Conservation (phyloP, 2,797 vertebrate genomes). For the Chelon auratus region DNA sequence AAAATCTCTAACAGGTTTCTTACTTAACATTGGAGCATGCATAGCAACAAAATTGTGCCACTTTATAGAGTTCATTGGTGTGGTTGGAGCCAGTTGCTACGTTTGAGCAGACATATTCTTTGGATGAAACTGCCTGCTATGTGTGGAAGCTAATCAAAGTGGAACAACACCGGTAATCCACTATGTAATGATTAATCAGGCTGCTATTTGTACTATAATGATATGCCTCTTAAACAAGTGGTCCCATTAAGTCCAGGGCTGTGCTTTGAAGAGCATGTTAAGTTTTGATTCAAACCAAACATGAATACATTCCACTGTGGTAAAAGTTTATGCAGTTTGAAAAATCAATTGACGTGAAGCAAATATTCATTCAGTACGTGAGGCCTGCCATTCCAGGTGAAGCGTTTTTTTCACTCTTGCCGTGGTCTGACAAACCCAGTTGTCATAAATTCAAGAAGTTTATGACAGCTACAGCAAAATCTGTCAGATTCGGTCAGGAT, state of each 20-base stretch:
- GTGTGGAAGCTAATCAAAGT: neutral
- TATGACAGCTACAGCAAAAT: too few species aligned
- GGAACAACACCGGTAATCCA: neutral
- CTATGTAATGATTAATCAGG: constrained; percentile 7
- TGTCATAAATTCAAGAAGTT: neutral
- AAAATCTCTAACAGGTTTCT: neutral
- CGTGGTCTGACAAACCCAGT: neutral
- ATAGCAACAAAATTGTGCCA: neutral
- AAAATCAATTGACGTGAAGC: neutral
- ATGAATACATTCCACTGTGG: neutral
- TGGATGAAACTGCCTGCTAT: neutral
- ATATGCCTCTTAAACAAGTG: neutral
- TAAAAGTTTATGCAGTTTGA: neutral
- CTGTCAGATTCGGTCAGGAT: too few species aligned
- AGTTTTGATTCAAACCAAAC: neutral
- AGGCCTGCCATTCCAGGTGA: too few species aligned
- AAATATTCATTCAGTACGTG: neutral
- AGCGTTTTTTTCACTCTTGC: too few species aligned
- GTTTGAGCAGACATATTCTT: neutral
- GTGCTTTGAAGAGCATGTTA: neutral
- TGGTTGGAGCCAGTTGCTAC: neutral
- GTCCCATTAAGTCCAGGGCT: neutral
- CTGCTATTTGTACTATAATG: neutral
- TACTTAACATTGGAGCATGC: neutral
- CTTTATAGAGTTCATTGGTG: neutral